Conservation (phyloP, 2,888 invertebrate genomes). For the Sisyra terminalis region DNA sequence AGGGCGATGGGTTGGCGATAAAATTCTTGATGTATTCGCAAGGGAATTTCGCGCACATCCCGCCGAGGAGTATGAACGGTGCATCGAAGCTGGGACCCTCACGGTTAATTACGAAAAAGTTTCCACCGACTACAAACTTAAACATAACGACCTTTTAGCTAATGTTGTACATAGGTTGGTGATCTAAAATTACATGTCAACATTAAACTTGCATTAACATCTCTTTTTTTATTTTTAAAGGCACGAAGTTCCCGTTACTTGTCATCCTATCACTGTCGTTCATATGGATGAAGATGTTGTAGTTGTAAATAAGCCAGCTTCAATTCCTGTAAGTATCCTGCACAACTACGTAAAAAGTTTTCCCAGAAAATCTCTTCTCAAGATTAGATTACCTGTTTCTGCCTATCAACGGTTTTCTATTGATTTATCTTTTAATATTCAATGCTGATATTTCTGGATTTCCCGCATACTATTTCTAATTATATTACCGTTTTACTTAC, state of each 20-base stretch:
- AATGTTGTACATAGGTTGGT: slow-evolving; percentile 86
- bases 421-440: no score
- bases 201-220: background rate
- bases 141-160: slow-evolving; percentile 83
- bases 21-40: slow-evolving; percentile 82
- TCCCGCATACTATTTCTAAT: no score
- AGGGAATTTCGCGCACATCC: slow-evolving; percentile 90
- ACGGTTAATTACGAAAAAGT: slow-evolving; percentile 90
- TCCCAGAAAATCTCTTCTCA: no score
- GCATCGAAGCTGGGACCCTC: slow-evolving; percentile 78
- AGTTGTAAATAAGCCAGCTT: slow-evolving; percentile 99
- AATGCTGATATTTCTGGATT: no score
- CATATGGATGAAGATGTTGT: slow-evolving; percentile 97
- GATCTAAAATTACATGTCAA: no score
- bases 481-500: no score
- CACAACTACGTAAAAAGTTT: no score
- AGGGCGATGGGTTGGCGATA: slow-evolving; percentile 90
- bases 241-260: slow-evolving; percentile 98
- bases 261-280: slow-evolving; percentile 91
- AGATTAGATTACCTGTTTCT: no score
- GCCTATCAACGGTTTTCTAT: no score
- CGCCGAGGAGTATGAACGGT: slow-evolving; percentile 80
- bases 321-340: slow-evolving; percentile 90
- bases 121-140: slow-evolving; percentile 76
- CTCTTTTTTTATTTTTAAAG: slow-evolving; percentile 40